phyloP scores from a whole-genome alignment of 1,140 invertebrate species.

The Zophobas morio region DNA sequence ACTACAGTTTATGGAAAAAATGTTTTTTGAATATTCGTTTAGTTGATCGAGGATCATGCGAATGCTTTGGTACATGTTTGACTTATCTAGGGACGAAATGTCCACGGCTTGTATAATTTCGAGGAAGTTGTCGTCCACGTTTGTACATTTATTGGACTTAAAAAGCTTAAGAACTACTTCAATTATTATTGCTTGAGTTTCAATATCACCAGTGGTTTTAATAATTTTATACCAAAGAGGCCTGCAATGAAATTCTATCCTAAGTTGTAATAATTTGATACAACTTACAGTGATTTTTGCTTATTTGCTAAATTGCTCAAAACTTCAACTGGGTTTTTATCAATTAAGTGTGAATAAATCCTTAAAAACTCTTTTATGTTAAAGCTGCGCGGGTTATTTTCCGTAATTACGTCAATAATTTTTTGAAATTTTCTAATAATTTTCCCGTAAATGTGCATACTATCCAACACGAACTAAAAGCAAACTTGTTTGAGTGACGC shows the following conservation, averaged over 20 bases:
- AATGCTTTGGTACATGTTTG: conserved; percentile 10
- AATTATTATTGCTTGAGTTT: conserved; percentile 20
- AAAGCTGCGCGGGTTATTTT: background rate
- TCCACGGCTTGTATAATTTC: background rate
- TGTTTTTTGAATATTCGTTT: background rate
- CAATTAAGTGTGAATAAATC: background rate
- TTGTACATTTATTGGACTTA: conserved; percentile 5
- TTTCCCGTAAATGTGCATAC: background rate
- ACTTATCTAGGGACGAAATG: background rate
- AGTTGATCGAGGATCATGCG: conserved; percentile 13
- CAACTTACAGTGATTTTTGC: conserved; percentile 5
- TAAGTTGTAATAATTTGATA: background rate
- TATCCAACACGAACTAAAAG: conserved; percentile 21
- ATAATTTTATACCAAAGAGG: background rate
- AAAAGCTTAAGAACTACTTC: background rate
- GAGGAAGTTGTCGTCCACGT: background rate
- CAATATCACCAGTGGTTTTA: conserved; percentile 1
- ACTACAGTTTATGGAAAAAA: conserved; percentile 25
- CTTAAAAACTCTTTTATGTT: conserved; percentile 11
- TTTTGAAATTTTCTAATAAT: conserved; percentile 5
- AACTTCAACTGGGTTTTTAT: background rate
- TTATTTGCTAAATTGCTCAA: background rate
- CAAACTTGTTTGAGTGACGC: background rate
- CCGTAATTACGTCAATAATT: background rate
- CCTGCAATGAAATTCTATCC: background rate